phyloP scores from a whole-genome alignment of 2,888 invertebrate species.

The Lepeophtheirus nordmannii region DNA sequence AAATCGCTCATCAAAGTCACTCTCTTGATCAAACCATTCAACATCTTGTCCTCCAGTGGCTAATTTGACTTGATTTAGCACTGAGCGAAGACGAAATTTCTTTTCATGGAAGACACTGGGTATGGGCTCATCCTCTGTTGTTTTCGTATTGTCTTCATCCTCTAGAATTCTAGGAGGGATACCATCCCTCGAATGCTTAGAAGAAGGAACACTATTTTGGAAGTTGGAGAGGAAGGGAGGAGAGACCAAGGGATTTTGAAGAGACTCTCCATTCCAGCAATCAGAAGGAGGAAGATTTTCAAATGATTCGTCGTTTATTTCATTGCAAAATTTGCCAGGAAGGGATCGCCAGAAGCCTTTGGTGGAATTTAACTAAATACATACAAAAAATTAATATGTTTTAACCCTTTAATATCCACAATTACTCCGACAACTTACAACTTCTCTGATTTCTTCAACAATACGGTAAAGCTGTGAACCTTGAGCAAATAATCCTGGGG shows the following conservation, averaged over 20 bases:
- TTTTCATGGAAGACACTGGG: constrained; percentile 49
- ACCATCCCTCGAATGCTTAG: background rate
- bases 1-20: constrained; percentile 18
- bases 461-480: background rate
- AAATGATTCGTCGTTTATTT: background rate
- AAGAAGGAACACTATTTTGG: background rate
- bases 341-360: background rate
- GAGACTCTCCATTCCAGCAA: background rate
- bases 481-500: background rate
- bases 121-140: constrained; percentile 30
- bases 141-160: background rate
- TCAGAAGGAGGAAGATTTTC: background rate
- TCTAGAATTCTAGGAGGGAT: background rate
- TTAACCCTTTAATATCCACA: too few relatives aligned
- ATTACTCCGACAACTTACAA: background rate
- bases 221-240: too few relatives aligned
- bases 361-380: background rate
- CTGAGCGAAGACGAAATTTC: constrained; percentile 54
- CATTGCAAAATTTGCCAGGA: background rate
- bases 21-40: constrained; percentile 46
- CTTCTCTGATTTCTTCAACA: background rate
- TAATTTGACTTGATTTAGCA: constrained; percentile 62
- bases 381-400: background rate
- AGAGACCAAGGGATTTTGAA: too few relatives aligned
- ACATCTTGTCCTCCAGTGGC: constrained; percentile 84